Base-by-base conservation (phyloP, 2,113 vertebrate species). In the Zingel zingel region DNA sequence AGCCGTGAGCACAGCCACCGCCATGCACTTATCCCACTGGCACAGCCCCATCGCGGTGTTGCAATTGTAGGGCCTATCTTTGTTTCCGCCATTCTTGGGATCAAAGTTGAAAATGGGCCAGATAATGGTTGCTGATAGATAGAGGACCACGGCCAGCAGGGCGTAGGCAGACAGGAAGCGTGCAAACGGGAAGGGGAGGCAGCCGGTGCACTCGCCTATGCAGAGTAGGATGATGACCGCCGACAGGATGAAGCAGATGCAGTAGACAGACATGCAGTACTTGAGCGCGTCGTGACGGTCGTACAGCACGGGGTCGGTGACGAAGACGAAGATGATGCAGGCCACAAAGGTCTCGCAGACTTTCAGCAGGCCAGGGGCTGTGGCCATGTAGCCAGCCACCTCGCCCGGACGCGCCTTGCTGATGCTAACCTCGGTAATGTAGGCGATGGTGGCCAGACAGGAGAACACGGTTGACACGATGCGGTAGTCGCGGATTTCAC, bases 201-300 rank as follows among this genome's bases (percentile, higher is more conserved):
- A 90, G 50, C 96, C 95, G 3, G 97, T 97, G 90, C 96, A 97
- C 72, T 98, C 96, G 0, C 95, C 95, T 0, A 98, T 88, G 81
- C 96, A 97, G 65, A 98, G 90, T 54, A 98, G 76, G 83, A 98
- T 96, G 78, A 97, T 93, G 82, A 86, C 92, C 0, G 95, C 94
- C 0, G 97, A 97, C 64, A 98, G 87, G 86, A 98, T 97, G 95
- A 98, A 98, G 89, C 97, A 98, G 89, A 98, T 96, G 91, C 97
- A 96, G 6, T 97, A 98, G 13, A 97, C 97, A 0, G 97, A 87
- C 93, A 98, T 92, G 68, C 97, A 98, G 95, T 96, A 98, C 83
- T 96, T 94, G 54, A 94, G 87, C 0, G 96, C 96, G 0, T 91
- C 5, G 0, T 89, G 72, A 0, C 0, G 21, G n/a, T 96, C 87